Evolutionary conservation across 2,113 vertebrate genomes (phyloP), one percentile per base, ranked within the genome.

Genomic region (Perca schrenkii): DNA sequence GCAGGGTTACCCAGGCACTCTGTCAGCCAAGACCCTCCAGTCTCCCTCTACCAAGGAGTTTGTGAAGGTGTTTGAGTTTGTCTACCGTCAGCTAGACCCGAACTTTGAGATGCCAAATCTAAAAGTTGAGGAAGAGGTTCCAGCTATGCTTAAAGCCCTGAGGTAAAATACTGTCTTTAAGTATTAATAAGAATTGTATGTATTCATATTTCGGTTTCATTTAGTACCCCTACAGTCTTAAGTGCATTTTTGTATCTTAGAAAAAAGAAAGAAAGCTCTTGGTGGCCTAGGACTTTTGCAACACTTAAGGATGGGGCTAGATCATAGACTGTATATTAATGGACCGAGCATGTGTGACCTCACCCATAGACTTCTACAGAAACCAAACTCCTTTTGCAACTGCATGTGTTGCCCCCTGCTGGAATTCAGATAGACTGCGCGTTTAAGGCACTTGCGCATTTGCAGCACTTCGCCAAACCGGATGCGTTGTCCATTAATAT

Each of bases 91-190:
- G 63, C 82, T 99, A 3, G 98, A 98, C 61, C 96, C 96, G 25
- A 96, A 96, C 0, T 98, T 98, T 43, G 96, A 97, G 68, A 94
- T 97, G 92, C 96, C 97, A 40, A 96, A 95, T 79, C 95, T 95
- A 31, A 99, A 99, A 88, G 96, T 97, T 87, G 98, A 99, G 90
- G 98, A 99, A 86, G 98, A 99, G 86, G 94, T 99, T 90, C 98
- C 98, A 31, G 96, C 94, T 90, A 91, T 97, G 56, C 96, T 99
- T 58, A 98, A 96, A 95, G 93, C 97, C 34, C 92, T 99, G 70
- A 95, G 97, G 98, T 99, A 94, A 93, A 92, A 64, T 19, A 1
- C 22, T 19, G 6, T 31, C 0, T 19, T 49, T 60, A 7, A 8
- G 8, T 72, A 14, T 72, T 43, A 1, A 25, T 25, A 21, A 6